phyloP scores from a whole-genome alignment of 1,140 invertebrate species.

The Drosophila parabipectinata region DNA sequence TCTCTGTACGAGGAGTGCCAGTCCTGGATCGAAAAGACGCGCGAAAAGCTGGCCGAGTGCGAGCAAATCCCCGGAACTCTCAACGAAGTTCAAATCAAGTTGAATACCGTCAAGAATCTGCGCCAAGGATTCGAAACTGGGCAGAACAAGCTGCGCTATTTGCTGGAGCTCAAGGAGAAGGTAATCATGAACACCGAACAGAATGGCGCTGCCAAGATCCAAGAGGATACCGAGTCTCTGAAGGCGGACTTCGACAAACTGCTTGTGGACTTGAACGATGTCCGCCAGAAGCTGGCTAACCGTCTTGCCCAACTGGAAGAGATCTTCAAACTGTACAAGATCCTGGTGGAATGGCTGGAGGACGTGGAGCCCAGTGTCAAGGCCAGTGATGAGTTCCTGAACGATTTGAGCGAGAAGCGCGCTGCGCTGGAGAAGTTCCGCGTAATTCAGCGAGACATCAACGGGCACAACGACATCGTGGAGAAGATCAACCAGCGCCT shows the following conservation, averaged over 20 bases:
- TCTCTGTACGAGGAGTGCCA: slow-evolving; percentile 95
- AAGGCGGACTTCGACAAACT: slow-evolving; percentile 95
- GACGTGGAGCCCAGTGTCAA: slow-evolving; percentile 93
- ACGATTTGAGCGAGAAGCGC: slow-evolving; percentile 95
- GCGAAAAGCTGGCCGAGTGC: slow-evolving; percentile 92
- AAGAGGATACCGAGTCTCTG: slow-evolving; percentile 94
- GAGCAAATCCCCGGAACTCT: slow-evolving; percentile 90
- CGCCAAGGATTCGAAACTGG: slow-evolving; percentile 94
- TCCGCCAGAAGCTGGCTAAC: slow-evolving; percentile 89
- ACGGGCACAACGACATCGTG: slow-evolving; percentile 89
- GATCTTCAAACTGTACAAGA: slow-evolving; percentile 90
- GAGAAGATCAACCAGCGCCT: slow-evolving; percentile 89
- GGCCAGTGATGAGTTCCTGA: slow-evolving; percentile 88
- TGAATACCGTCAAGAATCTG: slow-evolving; percentile 93
- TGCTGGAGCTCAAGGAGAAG: slow-evolving; percentile 95
- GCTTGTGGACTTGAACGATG: slow-evolving; percentile 91
- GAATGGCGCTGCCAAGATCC: slow-evolving; percentile 92
- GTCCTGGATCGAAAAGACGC: slow-evolving; percentile 94
- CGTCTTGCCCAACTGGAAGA: slow-evolving; percentile 92
- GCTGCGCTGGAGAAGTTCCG: slow-evolving; percentile 93
- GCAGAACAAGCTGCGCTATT: slow-evolving; percentile 94
- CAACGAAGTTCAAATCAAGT: slow-evolving; percentile 92
- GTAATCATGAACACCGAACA: slow-evolving; percentile 96
- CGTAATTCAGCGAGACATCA: slow-evolving; percentile 90
- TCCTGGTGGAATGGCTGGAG: slow-evolving; percentile 92